These are phyloP conservation scores for Aurelia aurita DNA, from an alignment of 30 jellyfish, hydroid and myxozoan species.

Conservation along the genomic window DNA sequence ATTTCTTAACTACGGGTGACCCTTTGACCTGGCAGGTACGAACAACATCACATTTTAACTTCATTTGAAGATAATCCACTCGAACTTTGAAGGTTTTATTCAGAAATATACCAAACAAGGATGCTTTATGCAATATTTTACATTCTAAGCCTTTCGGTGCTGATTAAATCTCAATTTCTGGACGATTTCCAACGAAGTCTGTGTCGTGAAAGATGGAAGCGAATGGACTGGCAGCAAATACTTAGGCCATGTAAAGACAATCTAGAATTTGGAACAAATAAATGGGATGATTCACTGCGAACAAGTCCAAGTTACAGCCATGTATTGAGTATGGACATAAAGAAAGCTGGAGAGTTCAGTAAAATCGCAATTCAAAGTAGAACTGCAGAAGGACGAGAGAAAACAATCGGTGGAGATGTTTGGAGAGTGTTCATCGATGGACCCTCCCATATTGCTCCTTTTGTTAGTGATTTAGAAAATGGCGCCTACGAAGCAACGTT, in stretches of 20 bases:
- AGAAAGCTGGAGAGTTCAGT: slow-evolving; percentile 91
- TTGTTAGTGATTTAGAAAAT: slow-evolving; percentile 84
- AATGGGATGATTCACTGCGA: slow-evolving; percentile 68
- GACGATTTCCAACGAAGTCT: slow-evolving; percentile 90
- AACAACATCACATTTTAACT: too few relatives aligned
- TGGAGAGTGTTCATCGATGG: slow-evolving; percentile 93
- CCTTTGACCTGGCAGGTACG: too few relatives aligned
- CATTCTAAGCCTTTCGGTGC: neutral
- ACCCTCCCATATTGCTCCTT: slow-evolving; percentile 84
- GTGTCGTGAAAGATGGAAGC: slow-evolving; percentile 91
- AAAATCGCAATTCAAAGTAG: slow-evolving; percentile 89
- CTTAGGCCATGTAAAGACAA: slow-evolving; percentile 86
- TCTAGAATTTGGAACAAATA: slow-evolving; percentile 72
- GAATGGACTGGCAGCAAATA: slow-evolving; percentile 97
- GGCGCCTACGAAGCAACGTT: slow-evolving; percentile 93
- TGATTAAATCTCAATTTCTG: slow-evolving; percentile 51
- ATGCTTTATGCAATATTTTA: neutral
- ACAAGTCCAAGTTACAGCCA: slow-evolving; percentile 96
- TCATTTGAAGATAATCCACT: too few relatives aligned
- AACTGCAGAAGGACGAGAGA: slow-evolving; percentile 83
- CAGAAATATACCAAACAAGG: neutral
- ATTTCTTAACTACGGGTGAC: too few relatives aligned
- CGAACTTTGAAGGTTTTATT: neutral
- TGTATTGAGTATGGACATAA: slow-evolving; percentile 72
- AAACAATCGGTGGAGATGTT: slow-evolving; percentile 90